These are phyloP conservation scores for Stratiomys singularior DNA, from an alignment of 2,888 invertebrate genomes.

Conservation along the genomic window DNA sequence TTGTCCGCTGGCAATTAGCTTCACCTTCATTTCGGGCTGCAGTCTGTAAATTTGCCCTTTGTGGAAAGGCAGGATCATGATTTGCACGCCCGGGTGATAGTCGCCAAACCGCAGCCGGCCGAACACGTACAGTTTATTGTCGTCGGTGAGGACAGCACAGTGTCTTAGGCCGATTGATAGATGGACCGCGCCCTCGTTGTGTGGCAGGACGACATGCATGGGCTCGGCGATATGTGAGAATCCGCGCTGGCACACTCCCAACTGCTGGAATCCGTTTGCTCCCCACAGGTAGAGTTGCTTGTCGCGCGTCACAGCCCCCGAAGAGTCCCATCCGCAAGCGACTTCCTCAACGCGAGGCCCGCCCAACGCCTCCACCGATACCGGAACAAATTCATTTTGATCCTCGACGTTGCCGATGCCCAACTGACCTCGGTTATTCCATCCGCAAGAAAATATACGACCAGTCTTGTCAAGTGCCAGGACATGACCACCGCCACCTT, in stretches of 20 bases:
- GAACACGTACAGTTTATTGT: constrained; percentile 61
- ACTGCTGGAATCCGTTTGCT: constrained; percentile 80
- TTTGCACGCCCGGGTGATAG: constrained; percentile 57
- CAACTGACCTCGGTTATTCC: constrained; percentile 80
- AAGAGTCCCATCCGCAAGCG: constrained; percentile 85
- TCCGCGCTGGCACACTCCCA: constrained; percentile 71
- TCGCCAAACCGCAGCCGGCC: constrained; percentile 60
- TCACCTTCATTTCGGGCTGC: constrained; percentile 66
- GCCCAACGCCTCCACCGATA: constrained; percentile 68
- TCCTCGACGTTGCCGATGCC: constrained; percentile 65
- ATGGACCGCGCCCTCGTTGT: constrained; percentile 57
- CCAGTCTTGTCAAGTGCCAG: constrained; percentile 75
- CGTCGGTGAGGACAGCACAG: constrained; percentile 61
- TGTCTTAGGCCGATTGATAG: constrained; percentile 63
- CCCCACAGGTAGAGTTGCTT: constrained; percentile 84
- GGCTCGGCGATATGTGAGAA: constrained; percentile 61
- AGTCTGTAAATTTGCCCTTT: constrained; percentile 59
- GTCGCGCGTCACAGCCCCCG: constrained; percentile 76
- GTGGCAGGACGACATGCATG: constrained; percentile 59
- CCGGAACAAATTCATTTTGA: constrained; percentile 63
- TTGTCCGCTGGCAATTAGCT: constrained; percentile 80
- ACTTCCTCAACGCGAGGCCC: constrained; percentile 74
- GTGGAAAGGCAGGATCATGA: constrained; percentile 60
- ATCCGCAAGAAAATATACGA: constrained; percentile 79
- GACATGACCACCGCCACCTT: constrained; percentile 83